Percentiles rank a stretch among this genome's conserved stretches.
These are phyloP conservation scores for Cryptus armator DNA, from an alignment of 2,888 invertebrate genomes.

Conservation along the genomic window DNA sequence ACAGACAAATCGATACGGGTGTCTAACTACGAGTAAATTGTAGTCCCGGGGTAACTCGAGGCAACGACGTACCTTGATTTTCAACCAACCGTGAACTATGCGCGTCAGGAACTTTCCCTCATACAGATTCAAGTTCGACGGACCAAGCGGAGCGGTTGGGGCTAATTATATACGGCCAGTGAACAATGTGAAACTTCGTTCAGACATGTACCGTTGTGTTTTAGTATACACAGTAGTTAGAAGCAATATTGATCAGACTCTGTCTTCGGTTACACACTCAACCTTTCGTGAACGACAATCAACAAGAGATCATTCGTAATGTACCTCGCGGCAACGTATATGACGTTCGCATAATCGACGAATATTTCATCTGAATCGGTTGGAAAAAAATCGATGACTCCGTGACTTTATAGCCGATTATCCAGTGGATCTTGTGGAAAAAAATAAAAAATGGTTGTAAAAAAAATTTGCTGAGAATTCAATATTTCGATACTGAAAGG, in stretches of 20 bases:
- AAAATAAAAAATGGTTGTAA: too few relatives aligned
- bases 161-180: conserved; percentile 13
- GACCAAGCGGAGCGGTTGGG: conserved; percentile 9
- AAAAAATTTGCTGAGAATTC: too few relatives aligned
- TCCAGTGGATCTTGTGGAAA: too few relatives aligned
- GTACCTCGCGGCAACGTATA: not conserved
- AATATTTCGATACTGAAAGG: too few relatives aligned
- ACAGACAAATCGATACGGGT: conserved; percentile 28
- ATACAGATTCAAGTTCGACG: conserved; percentile 25
- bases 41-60: conserved; percentile 8
- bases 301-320: not conserved
- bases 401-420: too few relatives aligned
- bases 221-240: not conserved
- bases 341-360: too few relatives aligned
- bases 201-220: not conserved
- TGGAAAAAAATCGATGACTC: too few relatives aligned
- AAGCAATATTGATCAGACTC: not conserved
- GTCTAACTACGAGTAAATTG: not conserved
- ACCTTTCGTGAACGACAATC: not conserved
- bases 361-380: too few relatives aligned
- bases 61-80: conserved; percentile 9
- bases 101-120: not conserved
- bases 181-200: not conserved
- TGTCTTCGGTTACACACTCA: not conserved
- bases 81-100: not conserved